These are phyloP conservation scores for Diachasmimorpha longicaudata DNA, from an alignment of 1,140 invertebrate species.

Conservation along the genomic window DNA sequence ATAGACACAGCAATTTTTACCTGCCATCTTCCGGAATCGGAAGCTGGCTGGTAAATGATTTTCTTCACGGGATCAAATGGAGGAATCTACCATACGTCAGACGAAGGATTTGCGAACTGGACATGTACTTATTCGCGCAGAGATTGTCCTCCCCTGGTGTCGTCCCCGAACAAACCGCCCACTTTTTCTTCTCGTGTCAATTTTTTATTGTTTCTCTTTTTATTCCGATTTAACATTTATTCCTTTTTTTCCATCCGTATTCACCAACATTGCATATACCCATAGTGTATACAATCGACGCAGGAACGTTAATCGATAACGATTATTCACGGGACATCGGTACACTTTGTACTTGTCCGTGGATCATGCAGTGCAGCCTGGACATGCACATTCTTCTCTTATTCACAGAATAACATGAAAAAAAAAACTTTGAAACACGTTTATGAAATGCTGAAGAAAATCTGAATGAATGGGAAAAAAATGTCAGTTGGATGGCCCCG, in stretches of 20 bases:
- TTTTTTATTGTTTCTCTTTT: not conserved
- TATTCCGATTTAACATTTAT: not conserved
- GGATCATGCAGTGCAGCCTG: not conserved
- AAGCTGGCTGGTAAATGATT: too few relatives aligned
- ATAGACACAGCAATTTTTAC: too few relatives aligned
- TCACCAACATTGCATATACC: not conserved
- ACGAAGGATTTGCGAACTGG: not conserved
- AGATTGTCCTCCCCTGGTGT: not conserved
- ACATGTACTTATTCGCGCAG: not conserved
- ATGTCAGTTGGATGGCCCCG: too few relatives aligned
- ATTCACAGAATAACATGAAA: not conserved
- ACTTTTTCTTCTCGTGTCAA: not conserved
- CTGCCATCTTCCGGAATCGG: too few relatives aligned
- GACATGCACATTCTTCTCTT: not conserved
- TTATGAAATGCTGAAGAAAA: not conserved
- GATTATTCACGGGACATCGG: constrained; percentile 13
- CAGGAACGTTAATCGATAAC: constrained; percentile 12
- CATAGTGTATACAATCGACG: not conserved
- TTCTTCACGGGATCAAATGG: too few relatives aligned
- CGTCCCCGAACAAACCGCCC: not conserved
- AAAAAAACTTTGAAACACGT: not conserved
- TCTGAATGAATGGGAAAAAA: not conserved
- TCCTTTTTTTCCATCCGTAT: not conserved
- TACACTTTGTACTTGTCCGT: constrained; percentile 13
- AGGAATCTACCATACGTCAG: not conserved